Evolutionary conservation across 2,113 vertebrate species (phyloP).

Genomic region (Pygoscelis adeliae): DNA sequence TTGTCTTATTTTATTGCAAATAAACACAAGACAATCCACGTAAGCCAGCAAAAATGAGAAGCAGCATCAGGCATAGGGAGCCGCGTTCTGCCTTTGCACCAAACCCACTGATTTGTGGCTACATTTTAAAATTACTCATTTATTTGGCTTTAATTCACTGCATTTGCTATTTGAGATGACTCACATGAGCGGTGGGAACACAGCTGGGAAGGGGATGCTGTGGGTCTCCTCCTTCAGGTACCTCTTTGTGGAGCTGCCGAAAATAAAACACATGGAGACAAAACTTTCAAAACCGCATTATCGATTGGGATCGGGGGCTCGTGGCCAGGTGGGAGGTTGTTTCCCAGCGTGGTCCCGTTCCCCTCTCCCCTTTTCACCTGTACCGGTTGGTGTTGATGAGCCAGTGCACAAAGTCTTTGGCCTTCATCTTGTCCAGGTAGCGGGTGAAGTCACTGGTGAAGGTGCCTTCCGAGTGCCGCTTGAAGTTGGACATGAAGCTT

Average conservation of each 20-base stretch:
- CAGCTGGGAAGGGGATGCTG: neutral
- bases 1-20: neutral
- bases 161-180: neutral
- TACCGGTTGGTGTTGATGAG: slow-evolving; percentile 74
- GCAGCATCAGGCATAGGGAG: accelerated
- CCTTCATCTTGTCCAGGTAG: slow-evolving; percentile 81
- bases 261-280: neutral
- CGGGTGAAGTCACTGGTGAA: slow-evolving; percentile 80
- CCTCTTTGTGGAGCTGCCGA: slow-evolving; percentile 64
- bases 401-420: slow-evolving; percentile 86
- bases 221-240: slow-evolving; percentile 42
- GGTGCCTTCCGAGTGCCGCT: slow-evolving; percentile 82
- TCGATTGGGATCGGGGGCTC: too few species aligned
- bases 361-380: neutral
- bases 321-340: neutral
- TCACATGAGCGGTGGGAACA: neutral
- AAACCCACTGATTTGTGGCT: accelerated
- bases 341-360: accelerated
- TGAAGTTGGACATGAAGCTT: slow-evolving; percentile 37
- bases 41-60: neutral
- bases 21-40: neutral
- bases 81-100: accelerated
- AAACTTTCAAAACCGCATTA: accelerated
- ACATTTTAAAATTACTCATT: accelerated
- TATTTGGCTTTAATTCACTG: accelerated